These are phyloP conservation scores for Microctenopoma stevenorrisi DNA, from an alignment of 2,797 vertebrate species.

Conservation along the genomic window DNA sequence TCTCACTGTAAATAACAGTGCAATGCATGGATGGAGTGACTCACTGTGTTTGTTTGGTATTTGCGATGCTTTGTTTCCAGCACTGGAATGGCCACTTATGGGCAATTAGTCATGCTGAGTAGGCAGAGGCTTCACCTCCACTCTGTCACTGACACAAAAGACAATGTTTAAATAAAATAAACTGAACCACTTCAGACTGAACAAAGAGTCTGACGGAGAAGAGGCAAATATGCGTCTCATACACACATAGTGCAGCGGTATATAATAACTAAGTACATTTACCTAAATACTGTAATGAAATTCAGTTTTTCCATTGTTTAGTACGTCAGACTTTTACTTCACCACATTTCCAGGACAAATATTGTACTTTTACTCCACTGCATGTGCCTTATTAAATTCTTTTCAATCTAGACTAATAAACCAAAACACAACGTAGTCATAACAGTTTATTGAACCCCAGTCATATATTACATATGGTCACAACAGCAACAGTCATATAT, in stretches of 20 bases:
- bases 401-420: no score
- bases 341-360: no score
- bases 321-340: no score
- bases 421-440: no score
- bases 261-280: no score
- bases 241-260: background rate
- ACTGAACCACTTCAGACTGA: slow-evolving; percentile 16
- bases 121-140: slow-evolving; percentile 73
- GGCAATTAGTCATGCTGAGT: slow-evolving; percentile 80
- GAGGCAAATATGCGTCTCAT: slow-evolving; percentile 15
- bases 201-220: background rate
- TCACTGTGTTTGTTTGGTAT: slow-evolving; percentile 77
- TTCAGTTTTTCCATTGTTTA: no score
- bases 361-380: no score
- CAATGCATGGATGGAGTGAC: slow-evolving; percentile 52
- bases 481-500: no score
- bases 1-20: slow-evolving; percentile 30
- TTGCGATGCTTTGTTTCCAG: slow-evolving; percentile 73
- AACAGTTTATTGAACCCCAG: no score
- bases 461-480: no score
- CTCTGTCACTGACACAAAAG: slow-evolving; percentile 53
- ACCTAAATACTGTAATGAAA: no score
- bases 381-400: no score
- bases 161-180: slow-evolving; percentile 51
- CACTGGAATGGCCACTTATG: slow-evolving; percentile 70